Conservation (phyloP, 2,888 invertebrate species). For the Pheosia gnoma region DNA sequence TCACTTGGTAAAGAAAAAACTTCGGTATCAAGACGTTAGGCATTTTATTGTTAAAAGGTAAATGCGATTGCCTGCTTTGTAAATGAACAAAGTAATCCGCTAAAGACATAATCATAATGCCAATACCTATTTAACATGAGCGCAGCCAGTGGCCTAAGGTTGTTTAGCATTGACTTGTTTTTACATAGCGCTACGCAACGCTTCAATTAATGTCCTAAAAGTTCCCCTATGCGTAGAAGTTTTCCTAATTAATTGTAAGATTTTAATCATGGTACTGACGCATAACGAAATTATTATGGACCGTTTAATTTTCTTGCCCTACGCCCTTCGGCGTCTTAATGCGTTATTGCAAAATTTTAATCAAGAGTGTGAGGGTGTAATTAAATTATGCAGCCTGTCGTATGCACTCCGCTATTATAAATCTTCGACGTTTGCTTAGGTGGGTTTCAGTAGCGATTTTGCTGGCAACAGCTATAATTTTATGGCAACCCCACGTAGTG, state of each 20-base stretch:
- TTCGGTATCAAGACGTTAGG: neutral
- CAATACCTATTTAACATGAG: neutral
- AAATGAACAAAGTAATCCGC: neutral
- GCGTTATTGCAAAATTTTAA: constrained; percentile 82
- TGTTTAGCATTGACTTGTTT: constrained; percentile 39
- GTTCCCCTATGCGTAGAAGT: constrained; percentile 64
- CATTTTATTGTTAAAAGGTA: no score
- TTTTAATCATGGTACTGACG: constrained; percentile 80
- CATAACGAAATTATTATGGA: constrained; percentile 78
- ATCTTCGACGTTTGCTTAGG: constrained; percentile 73
- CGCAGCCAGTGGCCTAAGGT: constrained; percentile 16
- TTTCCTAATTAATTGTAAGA: constrained; percentile 80
- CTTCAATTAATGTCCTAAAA: constrained; percentile 54
- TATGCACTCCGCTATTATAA: constrained; percentile 78
- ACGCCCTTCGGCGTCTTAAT: constrained; percentile 76
- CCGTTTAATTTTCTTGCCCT: constrained; percentile 79
- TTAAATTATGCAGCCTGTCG: constrained; percentile 83
- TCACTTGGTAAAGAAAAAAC: neutral
- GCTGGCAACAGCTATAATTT: constrained; percentile 33
- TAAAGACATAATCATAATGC: no score
- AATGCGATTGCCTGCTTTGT: neutral
- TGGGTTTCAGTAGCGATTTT: constrained; percentile 21
- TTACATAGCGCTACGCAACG: constrained; percentile 34
- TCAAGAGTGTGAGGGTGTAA: constrained; percentile 80
- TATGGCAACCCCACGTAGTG: constrained; percentile 44